Conservation (phyloP, 2,888 invertebrate genomes). For the Pandemis corylana region DNA sequence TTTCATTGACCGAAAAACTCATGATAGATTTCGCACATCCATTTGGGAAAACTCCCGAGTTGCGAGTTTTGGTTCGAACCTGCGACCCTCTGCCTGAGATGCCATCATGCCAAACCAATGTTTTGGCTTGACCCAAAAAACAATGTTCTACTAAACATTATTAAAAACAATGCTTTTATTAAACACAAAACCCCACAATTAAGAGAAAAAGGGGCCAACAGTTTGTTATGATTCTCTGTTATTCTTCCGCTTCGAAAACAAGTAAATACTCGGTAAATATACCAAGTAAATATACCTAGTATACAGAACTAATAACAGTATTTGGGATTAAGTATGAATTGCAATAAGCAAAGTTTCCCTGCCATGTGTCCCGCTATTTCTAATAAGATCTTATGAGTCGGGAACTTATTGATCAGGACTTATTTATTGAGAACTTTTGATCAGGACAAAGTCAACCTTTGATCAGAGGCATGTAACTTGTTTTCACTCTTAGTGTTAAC, state of each 20-base stretch:
- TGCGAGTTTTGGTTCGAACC: too few species aligned
- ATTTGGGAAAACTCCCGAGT: too few species aligned
- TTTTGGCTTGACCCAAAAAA: too few species aligned
- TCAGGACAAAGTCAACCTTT: not conserved
- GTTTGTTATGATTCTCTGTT: slow-evolving; percentile 28
- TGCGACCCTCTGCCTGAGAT: too few species aligned
- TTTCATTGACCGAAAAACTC: too few species aligned
- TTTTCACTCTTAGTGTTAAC: not conserved
- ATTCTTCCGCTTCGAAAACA: not conserved
- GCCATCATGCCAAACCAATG: too few species aligned
- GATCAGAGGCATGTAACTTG: not conserved
- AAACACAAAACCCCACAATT: slow-evolving; percentile 21
- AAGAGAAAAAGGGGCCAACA: slow-evolving; percentile 25
- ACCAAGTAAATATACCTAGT: slow-evolving; percentile 25
- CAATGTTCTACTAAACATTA: not conserved
- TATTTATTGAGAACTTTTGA: slow-evolving; percentile 29
- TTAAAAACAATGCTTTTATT: not conserved
- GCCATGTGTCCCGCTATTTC: slow-evolving; percentile 26
- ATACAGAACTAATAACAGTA: slow-evolving; percentile 37
- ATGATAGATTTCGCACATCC: too few species aligned
- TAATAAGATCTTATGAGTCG: slow-evolving; percentile 36
- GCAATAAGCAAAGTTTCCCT: slow-evolving; percentile 38
- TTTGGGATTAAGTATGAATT: slow-evolving; percentile 38
- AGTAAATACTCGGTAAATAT: not conserved
- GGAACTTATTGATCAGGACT: slow-evolving; percentile 27